Base-by-base conservation (phyloP, 2,888 invertebrate genomes). In the Melipona beecheii region DNA sequence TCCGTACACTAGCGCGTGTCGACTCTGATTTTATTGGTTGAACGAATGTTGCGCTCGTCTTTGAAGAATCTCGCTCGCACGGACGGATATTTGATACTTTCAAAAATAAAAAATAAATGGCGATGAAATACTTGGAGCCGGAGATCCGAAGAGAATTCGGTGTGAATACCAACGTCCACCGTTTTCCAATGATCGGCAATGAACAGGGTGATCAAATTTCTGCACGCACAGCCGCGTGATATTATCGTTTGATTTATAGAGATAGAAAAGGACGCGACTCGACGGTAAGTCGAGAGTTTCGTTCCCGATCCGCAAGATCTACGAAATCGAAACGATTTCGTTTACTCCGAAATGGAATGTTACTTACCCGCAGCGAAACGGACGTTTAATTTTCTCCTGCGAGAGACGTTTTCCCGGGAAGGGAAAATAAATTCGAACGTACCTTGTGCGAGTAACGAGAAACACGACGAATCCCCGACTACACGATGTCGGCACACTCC, bases 361-460 rank as follows among this genome's bases (percentile, higher is more conserved):
- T 27, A 21, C 31, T 13, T 5, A 9, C 27, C 58, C 52, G 21
- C 24, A 27, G 6, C 9, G 2, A 50, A n/a, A 49, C 31, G 27
- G 15, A 68, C 11, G 27, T 58, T 49, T 15, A 19, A 43, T 1
- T 43, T 43, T 50, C 15, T 11, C n/a, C n/a, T 19, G 27, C 15
- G 19, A 60, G 36, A n/a, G 24, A 36, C 24, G 49, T 49, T 11
- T 50, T 17, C 11, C 21, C 17, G 27, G 3, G 24, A 19, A 58
- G 9, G 24, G 43, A 43, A 31, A 54, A 24, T 11, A 21, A 50
- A 64, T 50, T 79, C 11, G 27, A 73, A 87, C 90, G 79, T 91
- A 91, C 91, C 91, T 91, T 87, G 89, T 88, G 92, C 91, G 90
- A 91, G 91, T 88, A 87, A 85, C 89, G 87, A 89, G 87, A 91